Evolutionary conservation across 2,888 invertebrate species (phyloP).

Genomic region (Diabrotica balteata): DNA sequence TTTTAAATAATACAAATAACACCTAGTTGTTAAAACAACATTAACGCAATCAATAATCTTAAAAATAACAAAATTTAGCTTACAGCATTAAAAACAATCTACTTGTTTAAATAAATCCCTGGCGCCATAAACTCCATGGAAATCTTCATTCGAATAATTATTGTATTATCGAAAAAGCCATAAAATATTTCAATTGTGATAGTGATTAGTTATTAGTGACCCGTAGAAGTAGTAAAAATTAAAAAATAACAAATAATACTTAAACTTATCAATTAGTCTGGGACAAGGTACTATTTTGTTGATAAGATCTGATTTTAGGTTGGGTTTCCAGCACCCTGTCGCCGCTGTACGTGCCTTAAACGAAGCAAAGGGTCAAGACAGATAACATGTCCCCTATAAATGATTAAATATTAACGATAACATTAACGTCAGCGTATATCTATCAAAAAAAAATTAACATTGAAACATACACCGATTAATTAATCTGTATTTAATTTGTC

Average conservation of each 20-base stretch:
- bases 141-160: constrained; percentile 19
- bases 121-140: constrained; percentile 22
- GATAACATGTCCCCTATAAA: background rate
- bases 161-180: constrained; percentile 28
- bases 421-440: background rate
- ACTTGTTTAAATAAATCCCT: constrained; percentile 6
- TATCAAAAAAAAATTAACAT: too few species aligned
- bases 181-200: constrained; percentile 29
- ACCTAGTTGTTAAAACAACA: too few species aligned
- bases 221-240: constrained; percentile 25
- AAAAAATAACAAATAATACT: constrained; percentile 18
- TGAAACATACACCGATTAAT: background rate
- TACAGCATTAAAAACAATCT: constrained; percentile 9
- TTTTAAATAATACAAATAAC: too few species aligned
- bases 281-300: background rate
- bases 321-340: background rate
- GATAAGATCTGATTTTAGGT: constrained; percentile 2
- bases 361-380: background rate
- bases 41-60: too few species aligned
- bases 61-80: constrained; percentile 4
- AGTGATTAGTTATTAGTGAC: constrained; percentile 24
- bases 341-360: background rate
- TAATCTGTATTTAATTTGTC: background rate
- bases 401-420: background rate
- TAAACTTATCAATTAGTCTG: constrained; percentile 19